These are phyloP conservation scores for Anoplius nigerrimus DNA, from an alignment of 2,888 invertebrate species.

Conservation along the genomic window DNA sequence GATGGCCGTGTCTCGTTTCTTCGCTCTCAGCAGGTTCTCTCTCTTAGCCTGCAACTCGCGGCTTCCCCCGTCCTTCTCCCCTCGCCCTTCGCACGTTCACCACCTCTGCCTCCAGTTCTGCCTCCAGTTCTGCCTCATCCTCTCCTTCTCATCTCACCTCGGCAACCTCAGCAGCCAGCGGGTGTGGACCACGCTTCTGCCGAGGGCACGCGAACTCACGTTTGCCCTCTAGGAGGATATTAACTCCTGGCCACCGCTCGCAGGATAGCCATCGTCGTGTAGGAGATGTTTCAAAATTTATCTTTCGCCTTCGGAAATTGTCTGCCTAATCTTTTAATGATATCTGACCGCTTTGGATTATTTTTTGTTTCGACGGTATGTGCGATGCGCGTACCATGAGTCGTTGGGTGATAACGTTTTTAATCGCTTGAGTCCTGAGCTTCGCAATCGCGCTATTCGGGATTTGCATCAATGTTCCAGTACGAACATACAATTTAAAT, in stretches of 20 bases:
- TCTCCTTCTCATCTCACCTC: slow-evolving; percentile 55
- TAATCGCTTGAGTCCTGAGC: no score
- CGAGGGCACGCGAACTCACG: slow-evolving; percentile 55
- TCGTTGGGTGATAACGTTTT: no score
- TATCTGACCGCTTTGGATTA: neutral
- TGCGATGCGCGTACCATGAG: no score
- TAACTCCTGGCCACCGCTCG: slow-evolving; percentile 31
- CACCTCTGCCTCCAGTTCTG: neutral
- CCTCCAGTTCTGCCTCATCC: slow-evolving; percentile 19
- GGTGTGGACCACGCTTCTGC: slow-evolving; percentile 42
- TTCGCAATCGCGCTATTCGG: no score
- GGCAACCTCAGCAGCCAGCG: slow-evolving; percentile 55
- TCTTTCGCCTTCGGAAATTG: no score
- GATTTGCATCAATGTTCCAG: no score
- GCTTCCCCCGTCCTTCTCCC: slow-evolving; percentile 7
- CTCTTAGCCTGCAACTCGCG: slow-evolving; percentile 20
- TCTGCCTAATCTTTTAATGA: slow-evolving; percentile 23
- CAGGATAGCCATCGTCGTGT: no score
- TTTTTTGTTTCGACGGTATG: no score
- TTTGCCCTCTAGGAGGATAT: slow-evolving; percentile 50
- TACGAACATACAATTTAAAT: no score
- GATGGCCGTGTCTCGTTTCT: slow-evolving; percentile 49
- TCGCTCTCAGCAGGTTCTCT: slow-evolving; percentile 9
- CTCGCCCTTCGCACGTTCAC: neutral
- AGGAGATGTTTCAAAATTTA: no score